These are phyloP conservation scores for Dione vanillae DNA, from an alignment of 2,888 invertebrate genomes.

Conservation along the genomic window DNA sequence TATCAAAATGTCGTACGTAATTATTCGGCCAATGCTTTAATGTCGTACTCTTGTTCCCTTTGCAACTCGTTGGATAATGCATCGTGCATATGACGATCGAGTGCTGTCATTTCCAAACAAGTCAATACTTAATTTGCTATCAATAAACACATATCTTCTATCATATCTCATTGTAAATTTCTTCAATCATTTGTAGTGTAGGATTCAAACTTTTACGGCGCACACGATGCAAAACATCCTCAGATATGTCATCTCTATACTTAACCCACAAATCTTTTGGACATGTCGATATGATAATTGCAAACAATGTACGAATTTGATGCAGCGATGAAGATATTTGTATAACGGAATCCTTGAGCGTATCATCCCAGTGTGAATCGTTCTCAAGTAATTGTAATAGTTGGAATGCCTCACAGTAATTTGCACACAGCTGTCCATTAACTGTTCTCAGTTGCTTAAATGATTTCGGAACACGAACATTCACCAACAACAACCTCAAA, in stretches of 20 bases:
- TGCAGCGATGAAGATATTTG: constrained; percentile 40
- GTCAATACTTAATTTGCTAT: constrained; percentile 52
- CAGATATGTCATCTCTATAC: constrained; percentile 48
- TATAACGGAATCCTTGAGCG: constrained; percentile 44
- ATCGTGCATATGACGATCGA: constrained; percentile 45
- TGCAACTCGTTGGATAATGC: constrained; percentile 46
- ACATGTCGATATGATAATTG: constrained; percentile 50
- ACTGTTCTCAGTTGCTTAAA: constrained; percentile 41
- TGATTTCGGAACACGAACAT: constrained; percentile 46
- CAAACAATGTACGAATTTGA: constrained; percentile 45
- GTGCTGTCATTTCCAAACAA: constrained; percentile 49
- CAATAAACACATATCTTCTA: no score
- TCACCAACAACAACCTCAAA: constrained; percentile 39
- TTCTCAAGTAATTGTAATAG: constrained; percentile 40
- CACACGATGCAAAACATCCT: constrained; percentile 49
- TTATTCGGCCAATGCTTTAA: constrained; percentile 49
- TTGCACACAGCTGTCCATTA: constrained; percentile 16
- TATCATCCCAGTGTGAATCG: constrained; percentile 42
- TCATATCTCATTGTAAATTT: constrained; percentile 49
- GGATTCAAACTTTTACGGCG: constrained; percentile 45
- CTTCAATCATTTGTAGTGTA: constrained; percentile 45
- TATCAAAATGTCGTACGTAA: constrained; percentile 46
- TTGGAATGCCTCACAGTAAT: constrained; percentile 39
- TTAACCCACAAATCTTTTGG: constrained; percentile 47
- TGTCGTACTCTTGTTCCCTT: constrained; percentile 47